Base-by-base conservation (phyloP, 1,140 invertebrate genomes). In the Temnothorax nylanderi region DNA sequence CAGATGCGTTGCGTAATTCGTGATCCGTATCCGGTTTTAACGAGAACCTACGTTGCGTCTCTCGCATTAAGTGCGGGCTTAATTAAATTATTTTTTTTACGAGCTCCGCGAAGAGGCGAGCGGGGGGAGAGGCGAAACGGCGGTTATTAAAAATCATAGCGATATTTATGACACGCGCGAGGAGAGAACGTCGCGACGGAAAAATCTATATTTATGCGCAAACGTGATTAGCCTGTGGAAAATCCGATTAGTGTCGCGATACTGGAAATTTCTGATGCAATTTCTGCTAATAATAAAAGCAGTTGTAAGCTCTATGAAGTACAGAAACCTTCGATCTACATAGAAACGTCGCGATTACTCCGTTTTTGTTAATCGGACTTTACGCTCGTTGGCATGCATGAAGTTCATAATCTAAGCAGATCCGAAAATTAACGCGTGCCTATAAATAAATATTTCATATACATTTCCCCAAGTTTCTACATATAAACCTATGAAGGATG, bases 11-110 rank as follows among this genome's bases (percentile, higher is more conserved):
- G 69, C 69, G 69, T 82, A 82, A 82, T 74, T n/a, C 18, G 65
- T 26, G 64, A 81, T 81, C 67, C 67, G 67, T 47, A 44, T 82
- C 80, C 67, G 67, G 44, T 75, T 64, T 32, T 78, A 21, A 78
- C 32, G 58, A 51, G 21, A 41, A 41, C 37, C 16, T 41, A 41
- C 67, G 49, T 80, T 11, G 62, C 62, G 16, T 26, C 51, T 47
- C 8, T 69, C 65, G 65, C 10, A n/a, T n/a, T 51, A 16, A 26
- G 67, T 16, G n/a, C 47, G 26, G 6, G n/a, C 34, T 47, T 65
- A n/a, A 72, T 47, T 54, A 26, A 47, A n/a, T 60, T 44, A 56
- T 26, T 54, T 67, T 69, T 13, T 82, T 34, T 34, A 56, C 18
- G 11, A 18, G 0, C 51, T 16, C 11, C n/a, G 10, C 18, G 7